phyloP scores from a whole-genome alignment of 2,113 vertebrate genomes.

The Felis chaus region DNA sequence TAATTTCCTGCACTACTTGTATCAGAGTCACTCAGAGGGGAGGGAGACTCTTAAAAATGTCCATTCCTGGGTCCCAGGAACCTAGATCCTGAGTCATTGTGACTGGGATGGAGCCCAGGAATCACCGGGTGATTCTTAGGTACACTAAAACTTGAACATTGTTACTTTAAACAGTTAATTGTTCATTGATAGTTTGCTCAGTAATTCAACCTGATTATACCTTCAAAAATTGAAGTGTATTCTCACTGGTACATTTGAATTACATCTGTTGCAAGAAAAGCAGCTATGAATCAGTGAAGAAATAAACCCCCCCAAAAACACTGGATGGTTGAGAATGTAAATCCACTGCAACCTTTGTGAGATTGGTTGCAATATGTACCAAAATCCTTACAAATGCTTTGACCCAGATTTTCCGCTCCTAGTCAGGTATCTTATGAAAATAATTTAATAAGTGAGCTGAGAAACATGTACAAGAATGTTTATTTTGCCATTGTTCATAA shows the following conservation, averaged over 20 bases:
- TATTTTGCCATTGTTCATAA: background rate
- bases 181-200: conserved; percentile 31
- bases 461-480: background rate
- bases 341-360: background rate
- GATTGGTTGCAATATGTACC: background rate
- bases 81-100: background rate
- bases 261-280: background rate
- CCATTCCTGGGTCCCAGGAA: background rate
- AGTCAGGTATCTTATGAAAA: background rate
- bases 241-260: conserved; percentile 1
- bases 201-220: conserved; percentile 1
- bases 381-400: background rate
- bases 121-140: background rate
- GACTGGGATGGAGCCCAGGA: background rate
- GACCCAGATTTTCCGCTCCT: background rate
- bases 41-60: background rate
- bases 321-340: background rate
- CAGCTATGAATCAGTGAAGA: background rate
- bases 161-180: background rate
- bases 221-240: conserved; percentile 33
- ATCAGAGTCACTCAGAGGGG: background rate
- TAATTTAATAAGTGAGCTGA: background rate
- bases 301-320: background rate
- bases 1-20: background rate
- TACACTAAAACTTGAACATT: background rate